A percentile compares a stretch with the other conserved stretches of the same genome.
These are phyloP conservation scores for Kuschelorhynchus macadamiae DNA, from an alignment of 2,888 invertebrate species.

Conservation along the genomic window DNA sequence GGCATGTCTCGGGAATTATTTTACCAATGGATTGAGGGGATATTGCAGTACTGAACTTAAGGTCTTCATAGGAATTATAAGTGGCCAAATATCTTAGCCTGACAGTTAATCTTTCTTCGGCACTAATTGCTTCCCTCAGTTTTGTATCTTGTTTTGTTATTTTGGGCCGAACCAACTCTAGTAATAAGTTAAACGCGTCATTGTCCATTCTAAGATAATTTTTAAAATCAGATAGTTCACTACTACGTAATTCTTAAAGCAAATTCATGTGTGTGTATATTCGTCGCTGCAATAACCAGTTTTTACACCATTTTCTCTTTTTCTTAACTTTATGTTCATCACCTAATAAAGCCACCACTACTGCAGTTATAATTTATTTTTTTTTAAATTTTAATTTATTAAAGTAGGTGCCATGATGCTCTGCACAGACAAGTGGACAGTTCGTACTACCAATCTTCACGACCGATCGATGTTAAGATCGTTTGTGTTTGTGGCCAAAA, in stretches of 20 bases:
- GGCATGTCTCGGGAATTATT: not conserved
- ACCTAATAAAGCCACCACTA: not conserved
- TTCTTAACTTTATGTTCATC: conserved; percentile 8
- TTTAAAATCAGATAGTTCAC: conserved; percentile 13
- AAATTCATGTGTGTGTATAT: conserved; percentile 36
- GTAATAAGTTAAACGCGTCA: conserved; percentile 4
- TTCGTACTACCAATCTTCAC: not conserved
- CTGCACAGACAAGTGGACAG: not conserved
- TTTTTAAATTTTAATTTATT: too few relatives aligned
- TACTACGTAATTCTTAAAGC: conserved; percentile 15
- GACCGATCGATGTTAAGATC: conserved; percentile 3
- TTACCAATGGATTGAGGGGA: conserved; percentile 13
- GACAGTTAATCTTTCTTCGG: conserved; percentile 27
- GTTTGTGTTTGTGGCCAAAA: conserved; percentile 6
- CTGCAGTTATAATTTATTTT: too few relatives aligned
- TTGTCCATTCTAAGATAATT: conserved; percentile 10
- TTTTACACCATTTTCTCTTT: conserved; percentile 30
- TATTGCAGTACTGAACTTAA: conserved; percentile 11
- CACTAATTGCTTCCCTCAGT: conserved; percentile 19
- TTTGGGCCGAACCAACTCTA: conserved; percentile 12
- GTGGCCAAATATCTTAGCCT: conserved; percentile 23
- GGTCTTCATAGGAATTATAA: conserved; percentile 10
- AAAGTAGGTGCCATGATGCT: conserved; percentile 5
- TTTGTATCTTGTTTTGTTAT: conserved; percentile 33
- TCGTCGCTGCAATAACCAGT: conserved; percentile 31